Evolutionary conservation across 2,888 invertebrate species (phyloP).

Genomic region (Brenthis ino): DNA sequence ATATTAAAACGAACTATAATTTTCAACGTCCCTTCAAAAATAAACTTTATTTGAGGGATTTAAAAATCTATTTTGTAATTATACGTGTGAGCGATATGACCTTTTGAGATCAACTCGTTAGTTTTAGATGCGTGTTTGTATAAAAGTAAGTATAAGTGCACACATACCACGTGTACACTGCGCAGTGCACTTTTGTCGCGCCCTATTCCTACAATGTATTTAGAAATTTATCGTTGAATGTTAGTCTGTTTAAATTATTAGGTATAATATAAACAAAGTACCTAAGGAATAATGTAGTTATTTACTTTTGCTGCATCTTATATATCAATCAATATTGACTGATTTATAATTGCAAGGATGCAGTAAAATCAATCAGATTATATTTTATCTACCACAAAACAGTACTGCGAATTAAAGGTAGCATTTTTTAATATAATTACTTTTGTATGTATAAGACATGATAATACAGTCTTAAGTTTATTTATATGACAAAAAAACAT

Average conservation of each 20-base stretch:
- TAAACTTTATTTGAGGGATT: slow-evolving; percentile 16
- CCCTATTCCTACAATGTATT: slow-evolving; percentile 36
- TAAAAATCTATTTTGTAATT: slow-evolving; percentile 11
- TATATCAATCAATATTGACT: no score
- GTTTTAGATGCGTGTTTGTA: slow-evolving; percentile 27
- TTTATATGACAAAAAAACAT: no score
- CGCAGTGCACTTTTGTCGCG: slow-evolving; percentile 37
- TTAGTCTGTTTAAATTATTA: slow-evolving; percentile 3
- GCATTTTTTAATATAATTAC: no score
- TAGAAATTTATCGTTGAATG: slow-evolving; percentile 18
- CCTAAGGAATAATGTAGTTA: no score
- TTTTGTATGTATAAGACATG: no score
- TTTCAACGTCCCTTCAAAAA: slow-evolving; percentile 11
- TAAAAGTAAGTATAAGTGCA: slow-evolving; percentile 8
- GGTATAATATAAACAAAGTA: background rate
- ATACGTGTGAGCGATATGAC: slow-evolving; percentile 7
- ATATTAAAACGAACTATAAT: slow-evolving; percentile 11
- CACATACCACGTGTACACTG: slow-evolving; percentile 24
- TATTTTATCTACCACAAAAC: no score
- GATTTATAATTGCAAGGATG: no score
- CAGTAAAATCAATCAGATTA: no score
- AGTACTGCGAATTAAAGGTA: no score
- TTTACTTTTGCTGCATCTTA: no score
- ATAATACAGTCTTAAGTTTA: no score
- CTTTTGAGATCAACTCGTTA: slow-evolving; percentile 11